Base-by-base conservation (phyloP, 2,113 vertebrate species). In the Halcyon senegalensis region DNA sequence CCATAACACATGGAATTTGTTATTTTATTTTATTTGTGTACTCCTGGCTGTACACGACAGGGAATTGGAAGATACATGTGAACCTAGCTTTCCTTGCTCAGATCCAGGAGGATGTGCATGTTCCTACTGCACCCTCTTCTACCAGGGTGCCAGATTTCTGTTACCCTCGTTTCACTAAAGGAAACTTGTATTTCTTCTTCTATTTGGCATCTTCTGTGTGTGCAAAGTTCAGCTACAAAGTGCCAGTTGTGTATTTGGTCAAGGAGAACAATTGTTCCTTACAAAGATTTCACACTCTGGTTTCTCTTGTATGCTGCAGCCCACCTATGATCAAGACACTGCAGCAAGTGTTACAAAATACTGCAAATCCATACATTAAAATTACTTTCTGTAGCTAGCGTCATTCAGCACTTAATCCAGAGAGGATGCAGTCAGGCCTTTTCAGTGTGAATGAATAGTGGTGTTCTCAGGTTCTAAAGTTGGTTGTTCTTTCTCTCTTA, bases 401-500 rank as follows among this genome's bases (percentile, higher is more conserved):
- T 44, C 37, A 48, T 51, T 72, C 41, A 17, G 5, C 53, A 20
- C 37, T 27, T 84, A 62, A 53, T 44, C 28, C 31, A 72, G 53
- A 68, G 43, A 17, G 25, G 2, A 25, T 12, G 31, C 50, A 11
- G 62, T 85, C 41, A 43, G 51, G 28, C 14, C 14, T 67, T 91
- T 79, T 43, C 59, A 46, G 20, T 59, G 75, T 51, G 44, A 46
- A 62, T 33, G 33, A 50, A 28, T 4, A 31, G 44, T 23, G 19
- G 41, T 83, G 48, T 56, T 81, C 78, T 84, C 50, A n/a, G 48
- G 13, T 67, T 79, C 62, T 59, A 33, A 77, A 50, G 7, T 41
- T 62, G 66, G 21, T 27, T 33, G 4, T 10, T 83, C 56, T 87
- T 96, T 91, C 69, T 92, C 12, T 55, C 6, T 13, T 86, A 99